These are phyloP conservation scores for Orbicella faveolata DNA, from an alignment of 64 coral and sea anemone genomes.

Conservation along the genomic window DNA sequence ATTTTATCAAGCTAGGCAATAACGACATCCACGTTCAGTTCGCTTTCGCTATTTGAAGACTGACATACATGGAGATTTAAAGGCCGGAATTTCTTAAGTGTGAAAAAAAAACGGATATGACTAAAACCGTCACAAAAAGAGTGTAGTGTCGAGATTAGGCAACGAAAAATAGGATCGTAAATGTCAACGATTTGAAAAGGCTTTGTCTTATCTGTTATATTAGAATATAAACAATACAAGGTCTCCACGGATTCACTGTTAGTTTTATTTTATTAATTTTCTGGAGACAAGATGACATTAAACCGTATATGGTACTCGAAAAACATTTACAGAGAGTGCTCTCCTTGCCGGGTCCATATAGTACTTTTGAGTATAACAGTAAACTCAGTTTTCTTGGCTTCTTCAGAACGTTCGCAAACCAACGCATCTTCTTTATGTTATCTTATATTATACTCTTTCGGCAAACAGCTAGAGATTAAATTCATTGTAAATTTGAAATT, in stretches of 20 bases:
- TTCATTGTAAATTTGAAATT: conserved; percentile 31
- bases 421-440: neutral
- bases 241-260: neutral
- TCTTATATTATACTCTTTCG: conserved; percentile 1
- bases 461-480: conserved; percentile 38
- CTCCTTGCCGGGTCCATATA: neutral
- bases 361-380: neutral
- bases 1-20: too few species aligned
- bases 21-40: too few species aligned
- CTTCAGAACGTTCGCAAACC: neutral
- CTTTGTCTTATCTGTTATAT: neutral
- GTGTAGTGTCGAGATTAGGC: neutral
- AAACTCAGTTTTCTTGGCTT: neutral
- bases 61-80: too few species aligned
- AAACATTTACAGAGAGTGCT: neutral
- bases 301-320: neutral
- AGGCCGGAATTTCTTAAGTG: too few species aligned
- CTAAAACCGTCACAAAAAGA: too few species aligned
- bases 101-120: too few species aligned
- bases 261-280: conserved; percentile 19
- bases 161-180: neutral
- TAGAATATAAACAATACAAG: conserved; percentile 13
- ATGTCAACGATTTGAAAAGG: neutral
- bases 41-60: too few species aligned
- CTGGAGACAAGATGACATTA: neutral